These are phyloP conservation scores for Calosoma granatense DNA, from an alignment of 1,140 invertebrate species.

Conservation along the genomic window DNA sequence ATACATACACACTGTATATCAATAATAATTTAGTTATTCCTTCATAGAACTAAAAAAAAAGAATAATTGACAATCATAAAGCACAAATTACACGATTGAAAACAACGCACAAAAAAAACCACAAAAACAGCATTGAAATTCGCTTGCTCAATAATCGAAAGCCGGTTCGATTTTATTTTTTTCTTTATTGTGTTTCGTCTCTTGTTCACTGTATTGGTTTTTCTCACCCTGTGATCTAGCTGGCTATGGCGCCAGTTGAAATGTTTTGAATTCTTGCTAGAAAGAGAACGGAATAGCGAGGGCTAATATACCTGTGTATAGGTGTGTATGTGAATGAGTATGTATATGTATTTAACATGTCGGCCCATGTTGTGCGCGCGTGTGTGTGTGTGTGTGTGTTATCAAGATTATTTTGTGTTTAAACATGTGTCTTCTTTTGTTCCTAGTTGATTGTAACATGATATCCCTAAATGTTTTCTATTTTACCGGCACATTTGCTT, in stretches of 20 bases:
- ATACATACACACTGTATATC: no score
- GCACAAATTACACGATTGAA: neutral
- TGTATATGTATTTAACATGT: no score
- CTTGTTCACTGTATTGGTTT: neutral
- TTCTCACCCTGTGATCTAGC: neutral
- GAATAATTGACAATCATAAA: neutral
- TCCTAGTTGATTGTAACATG: neutral
- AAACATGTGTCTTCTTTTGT: neutral
- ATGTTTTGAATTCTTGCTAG: neutral
- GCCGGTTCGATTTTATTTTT: neutral
- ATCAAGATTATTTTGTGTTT: neutral
- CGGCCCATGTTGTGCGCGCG: no score
- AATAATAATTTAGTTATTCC: neutral
- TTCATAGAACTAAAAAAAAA: neutral
- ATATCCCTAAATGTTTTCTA: no score
- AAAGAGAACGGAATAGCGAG: neutral
- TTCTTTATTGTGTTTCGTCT: neutral
- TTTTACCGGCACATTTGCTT: neutral
- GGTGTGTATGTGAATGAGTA: no score
- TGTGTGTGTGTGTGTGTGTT: no score
- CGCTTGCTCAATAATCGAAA: neutral
- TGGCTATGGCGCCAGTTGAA: neutral
- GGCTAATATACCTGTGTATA: neutral
- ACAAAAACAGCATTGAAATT: neutral
- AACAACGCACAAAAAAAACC: neutral